Evolutionary conservation across 2,113 vertebrate species (phyloP).

Genomic region (Anguilla rostrata): DNA sequence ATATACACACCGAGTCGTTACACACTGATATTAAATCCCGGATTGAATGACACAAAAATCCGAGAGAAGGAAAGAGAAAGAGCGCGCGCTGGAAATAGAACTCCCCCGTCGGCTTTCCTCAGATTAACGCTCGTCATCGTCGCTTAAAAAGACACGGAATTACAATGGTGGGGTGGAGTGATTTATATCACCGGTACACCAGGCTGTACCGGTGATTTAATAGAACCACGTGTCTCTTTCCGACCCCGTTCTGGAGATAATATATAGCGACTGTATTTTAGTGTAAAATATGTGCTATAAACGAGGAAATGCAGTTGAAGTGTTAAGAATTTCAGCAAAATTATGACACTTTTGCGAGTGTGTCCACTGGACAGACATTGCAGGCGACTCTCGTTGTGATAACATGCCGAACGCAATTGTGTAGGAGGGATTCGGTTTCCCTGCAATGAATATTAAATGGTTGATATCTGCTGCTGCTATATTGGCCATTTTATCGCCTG

Average conservation of each 20-base stretch:
- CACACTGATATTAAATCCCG: conserved; percentile 69
- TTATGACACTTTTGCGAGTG: background rate
- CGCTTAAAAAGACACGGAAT: conserved; percentile 53
- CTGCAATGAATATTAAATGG: background rate
- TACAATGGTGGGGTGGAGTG: background rate
- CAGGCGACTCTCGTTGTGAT: background rate
- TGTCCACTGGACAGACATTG: background rate
- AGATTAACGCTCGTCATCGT: conserved; percentile 69
- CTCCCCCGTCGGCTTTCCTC: conserved; percentile 63
- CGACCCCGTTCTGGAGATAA: background rate
- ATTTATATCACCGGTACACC: background rate
- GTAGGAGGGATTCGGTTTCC: background rate
- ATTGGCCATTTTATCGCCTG: background rate
- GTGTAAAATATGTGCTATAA: background rate
- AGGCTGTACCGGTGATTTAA: background rate
- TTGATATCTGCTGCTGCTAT: background rate
- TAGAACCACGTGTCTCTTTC: background rate
- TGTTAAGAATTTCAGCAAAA: background rate
- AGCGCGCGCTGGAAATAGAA: conserved; percentile 61
- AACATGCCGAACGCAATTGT: background rate
- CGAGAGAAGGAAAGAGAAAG: conserved; percentile 48
- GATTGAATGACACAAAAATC: conserved; percentile 46
- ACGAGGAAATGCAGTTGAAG: background rate
- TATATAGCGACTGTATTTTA: background rate
- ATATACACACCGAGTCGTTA: conserved; percentile 64